Evolutionary conservation across 2,888 invertebrate species (phyloP), one percentile per base, ranked within the genome.

Genomic region (Meliscaeva auricollis): DNA sequence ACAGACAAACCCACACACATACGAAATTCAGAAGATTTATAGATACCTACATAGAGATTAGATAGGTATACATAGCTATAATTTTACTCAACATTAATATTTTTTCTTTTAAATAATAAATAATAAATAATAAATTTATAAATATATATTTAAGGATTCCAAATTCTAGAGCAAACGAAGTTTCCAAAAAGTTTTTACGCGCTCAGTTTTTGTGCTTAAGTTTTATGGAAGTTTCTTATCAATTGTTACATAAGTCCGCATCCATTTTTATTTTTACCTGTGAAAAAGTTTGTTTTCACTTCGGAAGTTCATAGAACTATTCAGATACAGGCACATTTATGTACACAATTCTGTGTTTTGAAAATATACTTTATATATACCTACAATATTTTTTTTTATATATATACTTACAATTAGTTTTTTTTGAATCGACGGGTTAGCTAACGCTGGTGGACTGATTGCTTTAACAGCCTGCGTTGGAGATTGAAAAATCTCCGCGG

Each of bases 401-500:
- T 69, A 5, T 52, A 7, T 89, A 92, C 92, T 92, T 91, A 92
- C 92, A 89, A 92, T 91, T 90, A 92, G 90, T 89, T 92, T 92
- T 90, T 92, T 92, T 79, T 91, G 90, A 90, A 91, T 90, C 89
- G 89, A 90, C 89, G 89, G 89, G 89, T 90, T 90, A 87, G 90
- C 88, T 89, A 89, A 88, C 87, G 90, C 90, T 89, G 90, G 90
- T 88, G 91, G 90, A 91, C 90, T 91, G 89, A 91, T 91, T 89
- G 91, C 91, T 90, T 92, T 92, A 89, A 92, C 90, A 89, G 92
- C 90, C 90, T 91, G 92, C 87, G 90, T 90, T 89, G 90, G 90
- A 90, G 91, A 90, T 89, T 90, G 91, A 90, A 91, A 91, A 90
- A 91, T 90, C 90, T 91, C 91, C 91, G 91, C 91, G 90, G 91